Percentiles rank a stretch among this genome's conserved stretches.
These are phyloP conservation scores for Rutpela maculata DNA, from an alignment of 2,888 invertebrate genomes.

Conservation along the genomic window DNA sequence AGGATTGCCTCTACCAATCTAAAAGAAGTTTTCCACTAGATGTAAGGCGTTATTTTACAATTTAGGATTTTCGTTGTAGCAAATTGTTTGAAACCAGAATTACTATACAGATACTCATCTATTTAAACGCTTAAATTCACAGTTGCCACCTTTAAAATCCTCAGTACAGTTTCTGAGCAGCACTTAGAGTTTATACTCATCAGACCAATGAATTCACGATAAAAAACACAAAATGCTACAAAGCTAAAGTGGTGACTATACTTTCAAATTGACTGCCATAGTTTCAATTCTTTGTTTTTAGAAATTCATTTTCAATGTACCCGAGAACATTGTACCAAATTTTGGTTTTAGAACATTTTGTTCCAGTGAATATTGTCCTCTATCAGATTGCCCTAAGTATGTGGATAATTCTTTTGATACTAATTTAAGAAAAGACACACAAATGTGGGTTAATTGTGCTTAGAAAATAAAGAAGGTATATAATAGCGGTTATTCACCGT, in stretches of 20 bases:
- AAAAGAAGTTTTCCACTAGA: not conserved
- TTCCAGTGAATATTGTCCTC: not conserved
- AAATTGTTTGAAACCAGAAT: not conserved
- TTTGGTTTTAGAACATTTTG: not conserved
- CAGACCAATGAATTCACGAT: too few species aligned
- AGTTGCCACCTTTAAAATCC: too few species aligned
- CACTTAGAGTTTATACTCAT: too few species aligned
- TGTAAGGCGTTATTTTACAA: not conserved
- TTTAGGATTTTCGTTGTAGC: not conserved
- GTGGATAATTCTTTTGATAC: not conserved
- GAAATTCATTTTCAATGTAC: too few species aligned
- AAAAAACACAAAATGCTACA: too few species aligned
- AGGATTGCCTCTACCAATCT: not conserved
- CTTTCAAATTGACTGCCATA: too few species aligned
- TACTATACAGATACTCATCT: not conserved
- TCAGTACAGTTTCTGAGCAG: too few species aligned
- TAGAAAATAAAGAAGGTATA: not conserved
- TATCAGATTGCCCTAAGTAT: not conserved
- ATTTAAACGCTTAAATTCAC: too few species aligned
- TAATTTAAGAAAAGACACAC: not conserved
- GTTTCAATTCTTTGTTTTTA: too few species aligned
- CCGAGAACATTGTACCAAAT: too few species aligned
- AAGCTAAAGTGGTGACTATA: too few species aligned
- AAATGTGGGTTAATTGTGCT: not conserved
- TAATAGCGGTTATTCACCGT: not conserved